Percentiles rank a stretch among this genome's conserved stretches.
Evolutionary conservation across 2,888 invertebrate genomes (phyloP).

Genomic region (Hololepta plana): DNA sequence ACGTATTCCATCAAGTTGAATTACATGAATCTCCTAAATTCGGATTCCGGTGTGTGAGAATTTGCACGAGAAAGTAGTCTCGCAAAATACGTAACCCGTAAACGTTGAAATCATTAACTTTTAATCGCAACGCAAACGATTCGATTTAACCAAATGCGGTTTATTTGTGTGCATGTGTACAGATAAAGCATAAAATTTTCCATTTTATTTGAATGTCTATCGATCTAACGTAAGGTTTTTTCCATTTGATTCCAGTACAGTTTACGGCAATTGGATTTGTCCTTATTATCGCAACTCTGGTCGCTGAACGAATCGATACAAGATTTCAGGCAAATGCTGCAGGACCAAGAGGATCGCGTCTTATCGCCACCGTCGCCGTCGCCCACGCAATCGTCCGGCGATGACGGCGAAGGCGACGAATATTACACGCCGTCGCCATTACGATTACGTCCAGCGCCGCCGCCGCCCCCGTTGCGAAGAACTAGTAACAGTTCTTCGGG

Average conservation of each 20-base stretch:
- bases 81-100: too few species aligned
- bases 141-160: too few species aligned
- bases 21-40: too few species aligned
- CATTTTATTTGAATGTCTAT: too few species aligned
- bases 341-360: conserved; percentile 29
- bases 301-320: conserved; percentile 83
- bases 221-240: too few species aligned
- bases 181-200: too few species aligned
- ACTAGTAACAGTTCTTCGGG: conserved; percentile 19
- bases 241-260: conserved; percentile 80
- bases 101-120: too few species aligned
- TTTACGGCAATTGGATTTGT: conserved; percentile 74
- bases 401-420: conserved; percentile 23
- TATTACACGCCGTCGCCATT: conserved; percentile 20
- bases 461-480: conserved; percentile 28
- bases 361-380: conserved; percentile 35
- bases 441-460: conserved; percentile 25
- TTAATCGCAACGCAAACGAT: too few species aligned
- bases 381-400: conserved; percentile 33
- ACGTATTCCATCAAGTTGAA: too few species aligned
- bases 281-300: conserved; percentile 80
- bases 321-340: conserved; percentile 58
- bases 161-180: too few species aligned
- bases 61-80: too few species aligned
- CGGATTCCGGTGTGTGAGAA: too few species aligned